phyloP scores from a whole-genome alignment of 2,888 invertebrate species.

The Athalia circularis region DNA sequence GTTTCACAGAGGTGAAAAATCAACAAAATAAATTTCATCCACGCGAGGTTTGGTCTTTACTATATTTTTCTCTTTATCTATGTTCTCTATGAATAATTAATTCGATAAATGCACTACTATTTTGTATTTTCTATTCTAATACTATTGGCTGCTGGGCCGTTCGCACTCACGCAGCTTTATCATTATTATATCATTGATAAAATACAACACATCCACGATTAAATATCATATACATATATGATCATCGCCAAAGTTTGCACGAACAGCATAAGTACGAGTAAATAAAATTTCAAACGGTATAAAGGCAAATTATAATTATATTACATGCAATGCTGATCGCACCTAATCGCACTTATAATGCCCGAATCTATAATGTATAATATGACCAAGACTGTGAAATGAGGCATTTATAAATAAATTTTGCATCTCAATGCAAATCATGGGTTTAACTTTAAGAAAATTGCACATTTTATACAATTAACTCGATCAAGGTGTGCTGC shows the following conservation, averaged over 20 bases:
- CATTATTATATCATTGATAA: no score
- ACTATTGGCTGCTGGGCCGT: background rate
- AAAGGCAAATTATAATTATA: background rate
- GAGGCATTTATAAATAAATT: slow-evolving; percentile 4
- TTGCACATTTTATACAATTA: no score
- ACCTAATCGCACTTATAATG: background rate
- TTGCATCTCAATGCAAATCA: background rate
- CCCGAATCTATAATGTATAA: background rate
- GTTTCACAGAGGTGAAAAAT: background rate
- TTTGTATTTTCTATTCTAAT: background rate
- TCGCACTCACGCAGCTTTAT: background rate
- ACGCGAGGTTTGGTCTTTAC: background rate
- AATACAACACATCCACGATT: no score
- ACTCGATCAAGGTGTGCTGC: background rate
- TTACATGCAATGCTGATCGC: background rate
- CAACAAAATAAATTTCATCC: no score
- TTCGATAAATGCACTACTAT: slow-evolving; percentile 7
- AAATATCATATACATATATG: no score
- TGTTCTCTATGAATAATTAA: background rate
- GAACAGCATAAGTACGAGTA: no score
- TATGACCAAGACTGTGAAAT: background rate
- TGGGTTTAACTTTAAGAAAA: no score
- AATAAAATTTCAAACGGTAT: background rate
- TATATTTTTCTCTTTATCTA: background rate
- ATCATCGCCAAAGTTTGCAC: no score